phyloP scores from a whole-genome alignment of 2,797 vertebrate genomes.

The Cichlasoma orientale region DNA sequence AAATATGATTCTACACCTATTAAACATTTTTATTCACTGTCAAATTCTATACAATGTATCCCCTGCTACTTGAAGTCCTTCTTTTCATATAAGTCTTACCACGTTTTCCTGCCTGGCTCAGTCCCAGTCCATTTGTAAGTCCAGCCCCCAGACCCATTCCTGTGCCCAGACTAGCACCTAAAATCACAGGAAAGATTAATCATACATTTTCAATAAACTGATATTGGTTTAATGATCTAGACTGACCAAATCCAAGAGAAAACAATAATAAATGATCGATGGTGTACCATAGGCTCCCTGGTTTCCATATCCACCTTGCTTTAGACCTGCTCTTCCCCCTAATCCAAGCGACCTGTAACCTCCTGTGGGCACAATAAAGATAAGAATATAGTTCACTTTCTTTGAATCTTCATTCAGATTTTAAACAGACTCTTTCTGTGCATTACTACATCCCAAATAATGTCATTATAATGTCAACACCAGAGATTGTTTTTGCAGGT shows the following conservation, averaged over 20 bases:
- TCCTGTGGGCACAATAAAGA: conserved; percentile 37
- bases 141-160: conserved; percentile 63
- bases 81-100: conserved; percentile 43
- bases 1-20: not conserved
- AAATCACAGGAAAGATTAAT: not conserved
- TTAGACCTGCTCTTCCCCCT: conserved; percentile 64
- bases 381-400: not conserved
- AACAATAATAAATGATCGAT: not conserved
- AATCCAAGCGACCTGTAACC: conserved; percentile 69
- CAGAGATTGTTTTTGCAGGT: not conserved
- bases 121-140: conserved; percentile 59
- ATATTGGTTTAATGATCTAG: not conserved
- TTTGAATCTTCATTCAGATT: not conserved
- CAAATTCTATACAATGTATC: not conserved
- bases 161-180: conserved; percentile 64
- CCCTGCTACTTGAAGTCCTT: too few species aligned
- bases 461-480: not conserved
- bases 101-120: conserved; percentile 62
- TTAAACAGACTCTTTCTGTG: not conserved
- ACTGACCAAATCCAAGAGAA: rapidly evolving
- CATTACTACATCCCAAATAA: not conserved
- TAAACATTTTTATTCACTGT: not conserved
- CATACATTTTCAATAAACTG: not conserved
- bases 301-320: conserved; percentile 61
- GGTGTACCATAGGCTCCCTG: conserved; percentile 66